phyloP scores from a whole-genome alignment of 2,797 vertebrate species.

The Tachyglossus aculeatus region DNA sequence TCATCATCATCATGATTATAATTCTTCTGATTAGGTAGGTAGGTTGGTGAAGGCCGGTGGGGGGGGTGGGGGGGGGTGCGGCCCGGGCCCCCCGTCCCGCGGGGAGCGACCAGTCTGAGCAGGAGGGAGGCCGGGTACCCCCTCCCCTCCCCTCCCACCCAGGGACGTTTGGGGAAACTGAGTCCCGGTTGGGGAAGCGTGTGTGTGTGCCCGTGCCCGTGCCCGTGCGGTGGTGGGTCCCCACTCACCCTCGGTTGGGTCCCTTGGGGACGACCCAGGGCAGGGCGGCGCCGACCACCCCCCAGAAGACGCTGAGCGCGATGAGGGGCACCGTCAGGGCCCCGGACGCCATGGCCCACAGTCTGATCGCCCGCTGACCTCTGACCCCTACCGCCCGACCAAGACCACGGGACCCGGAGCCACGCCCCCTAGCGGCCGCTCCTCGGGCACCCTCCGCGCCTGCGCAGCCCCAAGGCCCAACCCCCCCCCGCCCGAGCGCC shows the following conservation, averaged over 20 bases:
- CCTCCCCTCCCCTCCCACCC: background rate
- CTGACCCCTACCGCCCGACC: background rate
- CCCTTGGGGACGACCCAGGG: conserved; percentile 90
- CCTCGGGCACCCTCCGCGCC: too few relatives aligned
- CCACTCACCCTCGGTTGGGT: conserved; percentile 88
- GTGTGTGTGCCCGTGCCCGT: too few relatives aligned
- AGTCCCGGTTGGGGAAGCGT: background rate
- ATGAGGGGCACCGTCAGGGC: conserved; percentile 80
- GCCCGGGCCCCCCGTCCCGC: too few relatives aligned
- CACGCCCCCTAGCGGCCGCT: too few relatives aligned
- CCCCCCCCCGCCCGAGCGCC: too few relatives aligned
- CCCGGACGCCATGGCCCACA: conserved; percentile 73
- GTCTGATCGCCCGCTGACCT: background rate
- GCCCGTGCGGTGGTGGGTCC: background rate
- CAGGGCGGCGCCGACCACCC: conserved; percentile 81
- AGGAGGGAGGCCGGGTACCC: too few relatives aligned
- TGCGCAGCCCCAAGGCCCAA: too few relatives aligned
- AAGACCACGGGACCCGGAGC: accelerated
- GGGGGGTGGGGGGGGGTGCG: too few relatives aligned
- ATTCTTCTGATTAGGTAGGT: too few relatives aligned
- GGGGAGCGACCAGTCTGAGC: too few relatives aligned
- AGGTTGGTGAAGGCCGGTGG: too few relatives aligned
- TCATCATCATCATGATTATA: too few relatives aligned
- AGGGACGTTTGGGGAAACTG: background rate
- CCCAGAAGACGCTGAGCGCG: conserved; percentile 90